Base-by-base conservation (phyloP, 2,888 invertebrate species). In the Drepanosiphum platanoidis region DNA sequence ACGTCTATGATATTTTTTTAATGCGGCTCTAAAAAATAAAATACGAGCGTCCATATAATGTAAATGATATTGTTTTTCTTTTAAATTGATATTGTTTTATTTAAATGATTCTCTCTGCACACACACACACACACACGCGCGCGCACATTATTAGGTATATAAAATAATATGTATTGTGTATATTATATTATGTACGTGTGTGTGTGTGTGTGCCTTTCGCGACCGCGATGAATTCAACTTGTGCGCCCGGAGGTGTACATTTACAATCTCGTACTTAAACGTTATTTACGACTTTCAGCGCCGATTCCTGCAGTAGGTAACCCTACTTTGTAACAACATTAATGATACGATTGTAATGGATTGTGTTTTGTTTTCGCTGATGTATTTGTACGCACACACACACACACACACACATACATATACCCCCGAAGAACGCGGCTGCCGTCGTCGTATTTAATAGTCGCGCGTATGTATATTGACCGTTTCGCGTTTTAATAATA, bases 201-300 rank as follows among this genome's bases (percentile, higher is more conserved):
- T n/a, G n/a, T n/a, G n/a, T n/a, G n/a, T 15, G 64, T 34, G 34
- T 11, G 66, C 30, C 52, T 75, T 81, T 81, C 58, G 68, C 46
- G 39, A 71, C 36, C 22, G 30, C 36, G 22, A 30, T 30, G 58
- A 39, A 30, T 46, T 46, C 30, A 46, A 32, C 42, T 64, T 8
- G 68, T 68, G 46, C 68, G 46, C 68, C 66, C 5, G 11, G 34
- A 22, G 39, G 27, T 30, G 18, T 8, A 34, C 34, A n/a, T 42
- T 66, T 30, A 52, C 58, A 30, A 58, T 58, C 81, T 30, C 22
- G 68, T 27, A 46, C 52, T 78, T 52, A 52, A 68, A 70, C 52
- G 36, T 32, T 52, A 70, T 80, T 80, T 80, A 80, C 80, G 80
- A 80, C 80, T 70, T 36, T 30, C 81, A 8, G 22, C 58, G 58